A percentile compares a stretch with the other conserved stretches of the same genome.
These are phyloP conservation scores for Dynastes maya DNA, from an alignment of 2,888 invertebrate species.

Conservation along the genomic window DNA sequence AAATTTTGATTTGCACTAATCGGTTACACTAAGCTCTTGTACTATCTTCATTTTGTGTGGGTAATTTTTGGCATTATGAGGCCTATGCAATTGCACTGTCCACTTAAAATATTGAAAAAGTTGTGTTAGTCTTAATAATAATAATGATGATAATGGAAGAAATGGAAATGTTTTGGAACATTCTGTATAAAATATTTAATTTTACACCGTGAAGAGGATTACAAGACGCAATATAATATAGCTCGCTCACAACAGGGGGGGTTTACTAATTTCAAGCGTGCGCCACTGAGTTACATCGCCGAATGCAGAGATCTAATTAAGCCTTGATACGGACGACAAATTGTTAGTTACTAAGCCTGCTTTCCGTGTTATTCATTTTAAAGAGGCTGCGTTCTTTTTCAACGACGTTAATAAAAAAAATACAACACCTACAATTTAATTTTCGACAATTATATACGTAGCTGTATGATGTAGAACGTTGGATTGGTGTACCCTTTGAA, in stretches of 20 bases:
- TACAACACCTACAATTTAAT: conserved; percentile 8
- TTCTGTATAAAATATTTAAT: not conserved
- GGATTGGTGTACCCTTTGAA: conserved; percentile 57
- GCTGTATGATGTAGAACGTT: not conserved
- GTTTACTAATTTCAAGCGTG: conserved; percentile 24
- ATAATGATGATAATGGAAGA: no score
- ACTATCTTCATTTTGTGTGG: no score
- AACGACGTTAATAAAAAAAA: not conserved
- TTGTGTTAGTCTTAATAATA: no score
- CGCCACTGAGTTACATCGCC: conserved; percentile 35
- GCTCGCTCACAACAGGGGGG: not conserved
- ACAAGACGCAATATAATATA: not conserved
- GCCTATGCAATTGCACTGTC: no score
- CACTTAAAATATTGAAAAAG: no score
- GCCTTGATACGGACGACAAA: conserved; percentile 32
- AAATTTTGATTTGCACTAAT: no score
- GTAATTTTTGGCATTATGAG: no score
- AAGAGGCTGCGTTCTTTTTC: not conserved
- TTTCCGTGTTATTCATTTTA: conserved; percentile 16
- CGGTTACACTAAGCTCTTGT: no score
- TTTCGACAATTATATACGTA: not conserved
- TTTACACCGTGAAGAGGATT: not conserved
- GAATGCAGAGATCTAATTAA: conserved; percentile 35
- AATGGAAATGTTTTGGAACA: no score
- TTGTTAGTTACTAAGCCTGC: conserved; percentile 27